Conservation (phyloP, 1,140 invertebrate genomes). For the Bombus waltoni region DNA sequence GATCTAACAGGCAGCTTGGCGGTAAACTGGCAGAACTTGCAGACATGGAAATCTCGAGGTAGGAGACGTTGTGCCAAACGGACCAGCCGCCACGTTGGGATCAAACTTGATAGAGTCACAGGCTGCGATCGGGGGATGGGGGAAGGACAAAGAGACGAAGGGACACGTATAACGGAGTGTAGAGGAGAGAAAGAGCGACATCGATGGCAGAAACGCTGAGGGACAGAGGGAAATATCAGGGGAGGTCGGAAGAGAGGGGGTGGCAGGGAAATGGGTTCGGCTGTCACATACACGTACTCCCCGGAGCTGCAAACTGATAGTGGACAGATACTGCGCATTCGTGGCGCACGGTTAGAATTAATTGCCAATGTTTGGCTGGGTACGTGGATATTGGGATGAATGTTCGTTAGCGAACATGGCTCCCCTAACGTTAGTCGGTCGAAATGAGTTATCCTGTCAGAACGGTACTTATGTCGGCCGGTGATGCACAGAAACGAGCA, state of each 20-base stretch:
- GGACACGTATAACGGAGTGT: background rate
- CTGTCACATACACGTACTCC: slow-evolving; percentile 75
- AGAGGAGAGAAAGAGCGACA: slow-evolving; percentile 13
- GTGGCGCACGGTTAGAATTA: slow-evolving; percentile 73
- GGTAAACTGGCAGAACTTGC: slow-evolving; percentile 6
- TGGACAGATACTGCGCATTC: slow-evolving; percentile 75
- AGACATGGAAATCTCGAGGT: slow-evolving; percentile 17
- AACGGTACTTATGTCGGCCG: slow-evolving; percentile 60
- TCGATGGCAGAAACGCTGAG: background rate
- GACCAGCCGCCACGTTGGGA: background rate
- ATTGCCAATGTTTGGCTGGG: slow-evolving; percentile 74
- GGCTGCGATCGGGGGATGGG: too few species aligned
- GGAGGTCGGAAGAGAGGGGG: slow-evolving; percentile 17
- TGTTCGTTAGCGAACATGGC: slow-evolving; percentile 69
- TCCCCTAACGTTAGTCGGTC: slow-evolving; percentile 50
- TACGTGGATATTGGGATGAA: slow-evolving; percentile 72
- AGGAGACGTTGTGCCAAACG: background rate
- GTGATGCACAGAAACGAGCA: slow-evolving; percentile 60
- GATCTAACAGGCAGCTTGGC: slow-evolving; percentile 18
- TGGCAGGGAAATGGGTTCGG: slow-evolving; percentile 66
- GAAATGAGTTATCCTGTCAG: slow-evolving; percentile 66
- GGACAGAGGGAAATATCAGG: slow-evolving; percentile 23
- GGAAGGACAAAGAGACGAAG: slow-evolving; percentile 15
- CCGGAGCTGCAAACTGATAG: slow-evolving; percentile 73
- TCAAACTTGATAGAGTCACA: background rate